These are phyloP conservation scores for Archegozetes longisetosus DNA, from an alignment of 1,140 invertebrate species.

Conservation along the genomic window DNA sequence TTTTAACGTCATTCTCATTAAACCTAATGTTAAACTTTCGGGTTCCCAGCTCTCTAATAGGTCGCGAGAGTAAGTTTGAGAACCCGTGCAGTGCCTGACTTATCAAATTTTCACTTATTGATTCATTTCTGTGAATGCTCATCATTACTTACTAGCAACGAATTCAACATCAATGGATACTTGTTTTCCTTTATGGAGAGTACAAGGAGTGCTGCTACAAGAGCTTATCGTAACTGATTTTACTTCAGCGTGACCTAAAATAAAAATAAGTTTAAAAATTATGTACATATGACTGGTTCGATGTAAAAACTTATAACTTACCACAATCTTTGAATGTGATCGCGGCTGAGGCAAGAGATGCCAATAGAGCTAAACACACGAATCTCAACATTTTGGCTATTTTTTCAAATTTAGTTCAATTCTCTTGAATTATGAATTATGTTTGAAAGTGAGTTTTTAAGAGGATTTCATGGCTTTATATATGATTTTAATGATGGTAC, in stretches of 20 bases:
- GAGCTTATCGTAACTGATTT: not conserved
- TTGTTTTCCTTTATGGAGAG: not conserved
- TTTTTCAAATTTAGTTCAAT: too few species aligned
- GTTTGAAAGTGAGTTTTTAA: too few species aligned
- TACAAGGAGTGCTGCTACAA: not conserved
- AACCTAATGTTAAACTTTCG: too few species aligned
- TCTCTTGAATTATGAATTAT: too few species aligned
- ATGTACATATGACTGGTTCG: not conserved
- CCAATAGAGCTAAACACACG: too few species aligned
- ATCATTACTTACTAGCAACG: not conserved
- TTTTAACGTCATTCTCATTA: not conserved
- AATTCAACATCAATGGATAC: not conserved
- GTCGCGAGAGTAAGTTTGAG: not conserved
- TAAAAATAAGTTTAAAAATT: not conserved
- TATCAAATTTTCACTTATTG: too few species aligned
- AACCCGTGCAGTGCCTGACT: not conserved
- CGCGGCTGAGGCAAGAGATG: not conserved
- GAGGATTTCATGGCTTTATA: too few species aligned
- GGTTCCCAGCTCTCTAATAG: not conserved
- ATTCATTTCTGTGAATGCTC: not conserved
- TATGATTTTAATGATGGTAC: too few species aligned
- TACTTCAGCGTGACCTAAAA: not conserved
- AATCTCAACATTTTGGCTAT: too few species aligned
- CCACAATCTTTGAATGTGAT: constrained; percentile 2
- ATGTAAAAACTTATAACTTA: not conserved